Percentiles rank a stretch among this genome's conserved stretches.
Conservation (phyloP, 1,140 invertebrate genomes). For the Campoletis sonorensis region DNA sequence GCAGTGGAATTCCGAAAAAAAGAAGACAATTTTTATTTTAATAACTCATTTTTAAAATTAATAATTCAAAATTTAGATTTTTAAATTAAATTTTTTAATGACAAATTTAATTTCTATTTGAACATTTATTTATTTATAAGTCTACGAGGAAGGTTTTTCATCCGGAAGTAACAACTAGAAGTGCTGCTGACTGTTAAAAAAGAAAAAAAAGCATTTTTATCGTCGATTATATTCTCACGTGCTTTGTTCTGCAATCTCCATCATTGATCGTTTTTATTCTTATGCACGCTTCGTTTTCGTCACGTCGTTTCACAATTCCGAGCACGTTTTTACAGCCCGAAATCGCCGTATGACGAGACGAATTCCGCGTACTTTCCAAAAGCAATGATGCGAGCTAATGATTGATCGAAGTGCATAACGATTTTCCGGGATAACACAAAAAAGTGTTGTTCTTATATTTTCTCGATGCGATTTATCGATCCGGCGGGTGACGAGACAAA, state of each 20-base stretch:
- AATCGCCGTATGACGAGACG: neutral
- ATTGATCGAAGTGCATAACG: neutral
- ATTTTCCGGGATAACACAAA: neutral
- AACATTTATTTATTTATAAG: no score
- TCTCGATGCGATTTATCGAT: neutral
- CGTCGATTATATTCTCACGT: neutral
- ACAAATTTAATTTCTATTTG: no score
- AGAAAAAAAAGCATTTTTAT: no score
- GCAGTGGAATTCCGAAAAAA: no score
- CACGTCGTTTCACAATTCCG: neutral
- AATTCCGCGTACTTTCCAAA: constrained; percentile 18
- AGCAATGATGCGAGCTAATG: neutral
- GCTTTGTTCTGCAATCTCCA: neutral
- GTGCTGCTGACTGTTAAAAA: neutral
- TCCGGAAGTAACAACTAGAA: no score
- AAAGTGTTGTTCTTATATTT: neutral
- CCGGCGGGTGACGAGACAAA: neutral
- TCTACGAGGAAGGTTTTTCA: no score
- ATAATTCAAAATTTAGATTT: no score
- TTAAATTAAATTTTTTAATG: no score
- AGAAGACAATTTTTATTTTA: no score
- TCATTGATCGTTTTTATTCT: neutral
- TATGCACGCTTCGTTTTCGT: neutral
- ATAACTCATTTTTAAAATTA: no score
- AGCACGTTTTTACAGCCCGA: constrained; percentile 6